These are phyloP conservation scores for Chymomyza costata DNA, from an alignment of 1,140 invertebrate genomes.

Conservation along the genomic window DNA sequence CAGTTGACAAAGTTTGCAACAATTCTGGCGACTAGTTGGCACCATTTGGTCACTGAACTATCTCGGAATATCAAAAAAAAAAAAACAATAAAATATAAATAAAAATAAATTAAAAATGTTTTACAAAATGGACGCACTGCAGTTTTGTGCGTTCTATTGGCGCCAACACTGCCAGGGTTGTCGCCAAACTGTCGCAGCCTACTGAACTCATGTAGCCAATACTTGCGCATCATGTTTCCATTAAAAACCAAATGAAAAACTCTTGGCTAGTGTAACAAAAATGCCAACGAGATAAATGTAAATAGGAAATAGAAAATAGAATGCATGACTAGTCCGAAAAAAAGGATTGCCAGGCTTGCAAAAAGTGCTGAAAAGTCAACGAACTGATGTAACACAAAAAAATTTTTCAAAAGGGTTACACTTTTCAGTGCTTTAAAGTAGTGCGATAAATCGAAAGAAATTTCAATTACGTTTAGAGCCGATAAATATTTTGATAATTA, in stretches of 20 bases:
- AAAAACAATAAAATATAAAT: constrained; percentile 9
- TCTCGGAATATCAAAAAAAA: too few species aligned
- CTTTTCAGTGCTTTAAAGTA: too few species aligned
- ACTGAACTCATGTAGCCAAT: constrained; percentile 33
- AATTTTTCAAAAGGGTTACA: too few species aligned
- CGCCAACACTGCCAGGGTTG: constrained; percentile 57
- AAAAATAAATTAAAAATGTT: constrained; percentile 66
- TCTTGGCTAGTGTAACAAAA: too few species aligned
- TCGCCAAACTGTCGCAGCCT: constrained; percentile 43
- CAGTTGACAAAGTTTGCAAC: constrained; percentile 57
- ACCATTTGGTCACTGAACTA: constrained; percentile 57
- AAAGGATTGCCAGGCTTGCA: constrained; percentile 27
- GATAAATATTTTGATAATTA: too few species aligned
- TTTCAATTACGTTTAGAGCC: too few species aligned
- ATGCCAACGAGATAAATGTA: constrained; percentile 52
- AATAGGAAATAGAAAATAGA: constrained; percentile 59
- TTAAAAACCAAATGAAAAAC: constrained; percentile 43
- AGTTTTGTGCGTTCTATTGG: constrained; percentile 38
- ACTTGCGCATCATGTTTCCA: constrained; percentile 47
- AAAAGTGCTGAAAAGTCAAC: constrained; percentile 20
- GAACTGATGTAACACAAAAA: constrained; percentile 8
- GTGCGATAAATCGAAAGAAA: too few species aligned
- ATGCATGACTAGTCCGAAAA: constrained; percentile 52
- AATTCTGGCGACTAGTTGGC: constrained; percentile 48
- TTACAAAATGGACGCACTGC: constrained; percentile 57